A percentile compares a stretch with the other conserved stretches of the same genome.
phyloP scores from a whole-genome alignment of 2,113 vertebrate genomes.

The Xiphophorus hellerii region DNA sequence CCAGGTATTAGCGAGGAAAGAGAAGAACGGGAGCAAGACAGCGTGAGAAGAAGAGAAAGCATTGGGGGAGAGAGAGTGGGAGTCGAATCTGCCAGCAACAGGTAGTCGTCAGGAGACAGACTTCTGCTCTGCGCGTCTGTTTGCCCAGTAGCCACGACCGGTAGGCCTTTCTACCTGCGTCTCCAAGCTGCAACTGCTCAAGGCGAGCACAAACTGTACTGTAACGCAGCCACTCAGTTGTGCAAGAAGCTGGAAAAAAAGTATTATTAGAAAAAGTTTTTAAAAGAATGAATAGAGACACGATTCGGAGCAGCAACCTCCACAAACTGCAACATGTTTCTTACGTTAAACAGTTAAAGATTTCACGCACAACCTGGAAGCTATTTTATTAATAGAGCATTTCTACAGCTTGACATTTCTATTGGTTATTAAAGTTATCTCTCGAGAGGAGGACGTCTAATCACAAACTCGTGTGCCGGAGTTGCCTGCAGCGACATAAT shows the following conservation, averaged over 20 bases:
- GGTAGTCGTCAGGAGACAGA: constrained; percentile 75
- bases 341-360: neutral
- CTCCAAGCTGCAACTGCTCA: constrained; percentile 15
- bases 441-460: neutral
- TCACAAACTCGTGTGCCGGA: neutral
- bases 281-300: constrained; percentile 21
- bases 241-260: constrained; percentile 34
- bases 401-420: neutral
- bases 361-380: neutral
- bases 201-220: constrained; percentile 45
- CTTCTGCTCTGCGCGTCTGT: constrained; percentile 49
- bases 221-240: constrained; percentile 19
- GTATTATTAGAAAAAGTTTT: constrained; percentile 13
- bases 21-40: constrained; percentile 29
- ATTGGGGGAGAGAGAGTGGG: constrained; percentile 38
- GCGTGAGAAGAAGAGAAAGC: constrained; percentile 24
- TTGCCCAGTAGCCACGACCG: constrained; percentile 45
- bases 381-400: neutral
- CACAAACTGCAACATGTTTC: neutral
- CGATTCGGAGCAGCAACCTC: neutral
- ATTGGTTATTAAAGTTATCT: neutral
- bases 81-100: constrained; percentile 78
- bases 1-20: constrained; percentile 66
- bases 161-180: constrained; percentile 50
- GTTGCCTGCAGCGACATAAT: neutral